Evolutionary conservation across 2,797 vertebrate genomes (phyloP).

Genomic region (Staurois parvus): DNA sequence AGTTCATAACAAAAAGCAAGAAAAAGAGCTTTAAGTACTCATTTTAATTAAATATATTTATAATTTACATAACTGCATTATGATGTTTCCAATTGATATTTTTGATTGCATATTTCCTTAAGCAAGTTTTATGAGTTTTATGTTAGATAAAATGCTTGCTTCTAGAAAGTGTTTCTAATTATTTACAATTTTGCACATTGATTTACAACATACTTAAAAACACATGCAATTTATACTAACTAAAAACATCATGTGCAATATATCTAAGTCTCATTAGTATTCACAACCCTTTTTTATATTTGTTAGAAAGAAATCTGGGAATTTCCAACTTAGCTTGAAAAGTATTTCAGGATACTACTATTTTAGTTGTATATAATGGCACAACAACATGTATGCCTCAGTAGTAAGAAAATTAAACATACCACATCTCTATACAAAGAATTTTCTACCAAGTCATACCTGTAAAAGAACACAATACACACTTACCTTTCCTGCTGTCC

Average conservation of each 20-base stretch:
- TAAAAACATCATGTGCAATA: neutral
- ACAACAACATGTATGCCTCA: neutral
- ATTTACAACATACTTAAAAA: neutral
- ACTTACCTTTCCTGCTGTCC: too few species aligned
- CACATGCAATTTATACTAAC: neutral
- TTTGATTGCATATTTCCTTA: constrained; percentile 42
- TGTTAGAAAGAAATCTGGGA: too few species aligned
- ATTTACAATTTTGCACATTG: neutral
- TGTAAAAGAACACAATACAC: neutral
- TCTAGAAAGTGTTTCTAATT: neutral
- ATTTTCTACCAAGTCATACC: too few species aligned
- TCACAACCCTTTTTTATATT: neutral
- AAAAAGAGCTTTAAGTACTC: constrained; percentile 11
- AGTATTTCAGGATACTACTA: neutral
- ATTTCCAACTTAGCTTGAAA: neutral
- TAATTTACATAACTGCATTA: constrained; percentile 31
- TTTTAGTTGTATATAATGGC: neutral
- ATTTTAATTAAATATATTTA: constrained; percentile 52
- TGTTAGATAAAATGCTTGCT: neutral
- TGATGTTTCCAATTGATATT: constrained; percentile 17
- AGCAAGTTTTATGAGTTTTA: constrained; percentile 9
- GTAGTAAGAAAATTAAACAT: too few species aligned
- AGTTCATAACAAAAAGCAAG: constrained; percentile 25
- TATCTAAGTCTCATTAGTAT: neutral
- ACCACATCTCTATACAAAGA: too few species aligned